Conservation (phyloP, 2,888 invertebrate species). For the Pegoplata infirma region DNA sequence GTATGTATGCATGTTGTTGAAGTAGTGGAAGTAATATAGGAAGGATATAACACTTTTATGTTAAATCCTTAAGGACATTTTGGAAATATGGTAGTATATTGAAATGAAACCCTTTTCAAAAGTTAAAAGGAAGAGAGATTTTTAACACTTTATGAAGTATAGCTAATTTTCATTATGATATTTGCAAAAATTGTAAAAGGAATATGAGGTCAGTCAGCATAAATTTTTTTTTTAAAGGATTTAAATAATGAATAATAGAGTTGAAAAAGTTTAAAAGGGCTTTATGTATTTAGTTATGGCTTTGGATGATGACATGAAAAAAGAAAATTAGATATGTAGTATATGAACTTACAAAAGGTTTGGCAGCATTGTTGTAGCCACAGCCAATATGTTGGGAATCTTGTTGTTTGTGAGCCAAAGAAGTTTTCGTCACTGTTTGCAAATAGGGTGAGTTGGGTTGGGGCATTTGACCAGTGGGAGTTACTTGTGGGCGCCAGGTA, state of each 20-base stretch:
- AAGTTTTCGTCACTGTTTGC: conserved; percentile 90
- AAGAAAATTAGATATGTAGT: background rate
- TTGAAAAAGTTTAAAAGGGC: conserved; percentile 22
- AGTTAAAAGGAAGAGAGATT: conserved; percentile 17
- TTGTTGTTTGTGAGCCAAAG: conserved; percentile 86
- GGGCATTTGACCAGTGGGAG: conserved; percentile 87
- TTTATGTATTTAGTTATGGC: background rate
- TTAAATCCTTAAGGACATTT: conserved; percentile 21
- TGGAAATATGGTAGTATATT: background rate
- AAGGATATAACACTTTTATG: conserved; percentile 32
- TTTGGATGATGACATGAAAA: too few species aligned
- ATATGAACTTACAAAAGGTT: conserved; percentile 83
- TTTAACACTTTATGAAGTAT: conserved; percentile 48
- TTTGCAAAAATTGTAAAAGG: conserved; percentile 19
- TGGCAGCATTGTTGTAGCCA: conserved; percentile 92
- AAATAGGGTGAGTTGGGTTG: conserved; percentile 77
- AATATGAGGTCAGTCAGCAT: conserved; percentile 25
- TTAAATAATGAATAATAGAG: conserved; percentile 52
- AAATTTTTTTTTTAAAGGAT: conserved; percentile 6
- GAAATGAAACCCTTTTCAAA: conserved; percentile 49
- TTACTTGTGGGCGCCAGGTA: conserved; percentile 94
- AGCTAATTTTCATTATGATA: conserved; percentile 55
- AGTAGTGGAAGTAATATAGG: conserved; percentile 14
- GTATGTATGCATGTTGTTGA: background rate
- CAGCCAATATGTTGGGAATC: conserved; percentile 88